phyloP scores from a whole-genome alignment of 2,113 vertebrate species.

The Heterocephalus glaber region DNA sequence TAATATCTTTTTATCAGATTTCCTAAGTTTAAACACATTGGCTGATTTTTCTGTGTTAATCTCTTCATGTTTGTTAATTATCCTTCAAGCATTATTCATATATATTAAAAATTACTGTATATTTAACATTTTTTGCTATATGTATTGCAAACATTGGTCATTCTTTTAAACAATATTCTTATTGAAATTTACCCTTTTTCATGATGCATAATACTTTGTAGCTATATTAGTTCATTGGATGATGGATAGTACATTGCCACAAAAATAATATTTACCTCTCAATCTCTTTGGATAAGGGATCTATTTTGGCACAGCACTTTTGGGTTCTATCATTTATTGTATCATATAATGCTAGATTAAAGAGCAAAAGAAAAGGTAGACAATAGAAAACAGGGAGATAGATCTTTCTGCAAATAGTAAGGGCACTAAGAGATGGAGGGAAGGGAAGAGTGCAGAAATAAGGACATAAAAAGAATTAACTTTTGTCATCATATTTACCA shows the following conservation, averaged over 20 bases:
- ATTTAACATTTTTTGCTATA: neutral
- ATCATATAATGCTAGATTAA: neutral
- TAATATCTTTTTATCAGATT: neutral
- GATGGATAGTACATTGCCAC: neutral
- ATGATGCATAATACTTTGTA: neutral
- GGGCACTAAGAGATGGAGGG: neutral
- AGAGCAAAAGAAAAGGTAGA: neutral
- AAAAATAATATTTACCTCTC: neutral
- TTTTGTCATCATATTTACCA: neutral
- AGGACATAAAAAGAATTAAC: neutral
- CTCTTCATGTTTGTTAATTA: neutral
- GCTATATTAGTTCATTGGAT: neutral
- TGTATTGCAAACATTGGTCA: neutral
- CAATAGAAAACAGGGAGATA: too few relatives aligned
- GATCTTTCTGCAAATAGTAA: neutral
- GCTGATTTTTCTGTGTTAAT: neutral
- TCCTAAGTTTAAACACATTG: neutral
- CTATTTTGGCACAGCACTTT: neutral
- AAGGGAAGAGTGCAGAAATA: neutral
- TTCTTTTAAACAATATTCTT: neutral
- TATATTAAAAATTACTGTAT: neutral
- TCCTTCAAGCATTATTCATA: neutral
- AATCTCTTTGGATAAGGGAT: neutral
- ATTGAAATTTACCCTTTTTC: neutral
- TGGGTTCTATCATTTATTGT: neutral